Evolutionary conservation across 2,888 invertebrate species (phyloP), one percentile per base, ranked within the genome.

Genomic region (Melanostoma mellinum): DNA sequence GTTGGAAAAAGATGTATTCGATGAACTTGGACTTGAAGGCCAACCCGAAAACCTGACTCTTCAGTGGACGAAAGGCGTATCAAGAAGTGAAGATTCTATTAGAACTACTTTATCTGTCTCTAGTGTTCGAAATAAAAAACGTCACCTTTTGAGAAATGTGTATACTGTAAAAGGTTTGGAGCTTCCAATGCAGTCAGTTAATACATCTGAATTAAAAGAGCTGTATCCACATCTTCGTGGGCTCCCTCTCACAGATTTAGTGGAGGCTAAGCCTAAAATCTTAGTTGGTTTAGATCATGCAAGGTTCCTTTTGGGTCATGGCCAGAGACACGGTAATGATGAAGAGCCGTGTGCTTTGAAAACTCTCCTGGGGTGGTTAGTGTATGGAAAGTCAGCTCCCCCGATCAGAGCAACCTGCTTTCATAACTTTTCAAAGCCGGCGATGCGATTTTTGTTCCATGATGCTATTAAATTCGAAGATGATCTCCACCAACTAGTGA

Each of bases 341-440:
- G 38, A 63, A 4, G 38, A 36, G 4, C 63, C 38, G 3, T 38
- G 36, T 50, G 63, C 63, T 9, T 38, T 48, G 3, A 63, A 63
- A 50, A 50, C 63, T 38, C 10, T 50, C 20, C 38, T 63, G 20
- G 63, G 63, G 8, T 63, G 63, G 63, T 9, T 63, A 33, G 50
- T 63, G 48, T 50, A 63, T 63, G 63, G 50, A 10, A 36, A 10
- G 33, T 48, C 48, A 4, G 46, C 61, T 33, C 46, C 61, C 3
- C 20, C 48, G 20, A 20, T 48, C 6, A 44, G 36, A 36, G 48
- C 20, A 10, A 5, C n/a, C 9, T 53, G 53, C 35, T 33, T 35
- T 33, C 53, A 53, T 33, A n/a, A 53, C n/a, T 9, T 8, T 35
- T 33, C 53, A 3, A 53, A 53, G 8, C 53, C 53, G n/a, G 3